Percentiles rank a stretch among this genome's conserved stretches.
Evolutionary conservation across 2,113 vertebrate species (phyloP).

Genomic region (Spilogale gracilis): DNA sequence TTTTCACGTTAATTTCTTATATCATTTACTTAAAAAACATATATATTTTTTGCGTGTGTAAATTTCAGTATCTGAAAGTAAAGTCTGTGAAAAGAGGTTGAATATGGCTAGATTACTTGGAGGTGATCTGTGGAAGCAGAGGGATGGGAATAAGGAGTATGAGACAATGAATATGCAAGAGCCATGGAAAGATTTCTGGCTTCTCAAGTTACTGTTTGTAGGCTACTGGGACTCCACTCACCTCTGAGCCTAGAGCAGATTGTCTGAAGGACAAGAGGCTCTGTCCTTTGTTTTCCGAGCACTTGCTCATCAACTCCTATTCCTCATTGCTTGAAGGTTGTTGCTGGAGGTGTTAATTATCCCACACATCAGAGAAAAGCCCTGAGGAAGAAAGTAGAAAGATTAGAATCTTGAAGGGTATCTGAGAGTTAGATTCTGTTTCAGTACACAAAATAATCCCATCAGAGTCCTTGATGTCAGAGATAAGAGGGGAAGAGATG

Average conservation of each 20-base stretch:
- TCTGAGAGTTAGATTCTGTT: conserved; percentile 7
- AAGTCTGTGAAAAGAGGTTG: neutral
- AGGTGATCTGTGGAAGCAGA: neutral
- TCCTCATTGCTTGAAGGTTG: neutral
- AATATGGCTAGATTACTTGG: neutral
- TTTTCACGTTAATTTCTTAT: neutral
- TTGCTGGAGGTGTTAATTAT: neutral
- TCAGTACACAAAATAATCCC: neutral
- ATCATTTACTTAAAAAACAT: neutral
- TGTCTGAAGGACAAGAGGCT: neutral
- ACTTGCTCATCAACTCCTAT: too few species aligned
- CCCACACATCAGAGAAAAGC: neutral
- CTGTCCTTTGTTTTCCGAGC: neutral
- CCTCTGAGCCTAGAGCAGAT: neutral
- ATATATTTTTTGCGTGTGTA: neutral
- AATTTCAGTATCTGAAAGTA: neutral
- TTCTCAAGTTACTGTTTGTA: neutral
- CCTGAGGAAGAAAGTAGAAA: conserved; percentile 18
- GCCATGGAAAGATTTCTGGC: neutral
- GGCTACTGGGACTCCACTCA: neutral
- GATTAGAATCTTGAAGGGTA: neutral
- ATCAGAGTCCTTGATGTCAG: neutral
- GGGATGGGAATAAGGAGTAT: neutral
- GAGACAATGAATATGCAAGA: neutral
- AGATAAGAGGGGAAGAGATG: neutral